Percentiles rank a stretch among this genome's conserved stretches.
Evolutionary conservation across 2,113 vertebrate genomes (phyloP).

Genomic region (Strix uralensis): DNA sequence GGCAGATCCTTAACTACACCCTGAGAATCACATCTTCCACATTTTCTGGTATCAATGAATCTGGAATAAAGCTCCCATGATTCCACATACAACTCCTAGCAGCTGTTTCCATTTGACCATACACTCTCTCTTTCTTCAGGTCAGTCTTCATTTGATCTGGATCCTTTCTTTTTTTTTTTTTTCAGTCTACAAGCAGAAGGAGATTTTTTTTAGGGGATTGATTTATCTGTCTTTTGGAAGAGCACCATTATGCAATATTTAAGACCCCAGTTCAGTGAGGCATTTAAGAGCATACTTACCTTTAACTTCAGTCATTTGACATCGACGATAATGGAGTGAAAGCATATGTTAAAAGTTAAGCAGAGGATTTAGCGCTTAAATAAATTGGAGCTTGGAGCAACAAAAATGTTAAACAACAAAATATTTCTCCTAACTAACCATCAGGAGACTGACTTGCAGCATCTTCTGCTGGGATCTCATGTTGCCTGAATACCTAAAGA

Average conservation of each 20-base stretch:
- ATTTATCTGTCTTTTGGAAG: neutral
- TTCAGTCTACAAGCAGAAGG: neutral
- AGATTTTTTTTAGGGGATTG: neutral
- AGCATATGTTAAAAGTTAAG: slow-evolving; percentile 55
- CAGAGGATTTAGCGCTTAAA: slow-evolving; percentile 35
- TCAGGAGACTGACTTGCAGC: slow-evolving; percentile 24
- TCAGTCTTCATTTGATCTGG: neutral
- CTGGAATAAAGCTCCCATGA: neutral
- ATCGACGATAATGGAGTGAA: neutral
- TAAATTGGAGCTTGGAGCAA: slow-evolving; percentile 37
- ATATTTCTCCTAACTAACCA: slow-evolving; percentile 37
- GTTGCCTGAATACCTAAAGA: neutral
- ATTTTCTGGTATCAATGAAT: neutral
- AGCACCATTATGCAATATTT: neutral
- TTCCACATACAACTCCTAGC: neutral
- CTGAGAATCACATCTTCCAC: neutral
- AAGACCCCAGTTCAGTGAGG: neutral
- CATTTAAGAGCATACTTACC: slow-evolving; percentile 23
- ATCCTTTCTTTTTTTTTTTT: neutral
- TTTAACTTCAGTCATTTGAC: slow-evolving; percentile 38
- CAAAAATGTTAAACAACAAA: slow-evolving; percentile 47
- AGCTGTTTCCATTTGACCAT: neutral
- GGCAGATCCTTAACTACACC: neutral
- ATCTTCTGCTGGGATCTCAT: slow-evolving; percentile 13
- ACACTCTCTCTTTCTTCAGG: neutral